Evolutionary conservation across 1,140 invertebrate species (phyloP).

Genomic region (Microplitis mediator): DNA sequence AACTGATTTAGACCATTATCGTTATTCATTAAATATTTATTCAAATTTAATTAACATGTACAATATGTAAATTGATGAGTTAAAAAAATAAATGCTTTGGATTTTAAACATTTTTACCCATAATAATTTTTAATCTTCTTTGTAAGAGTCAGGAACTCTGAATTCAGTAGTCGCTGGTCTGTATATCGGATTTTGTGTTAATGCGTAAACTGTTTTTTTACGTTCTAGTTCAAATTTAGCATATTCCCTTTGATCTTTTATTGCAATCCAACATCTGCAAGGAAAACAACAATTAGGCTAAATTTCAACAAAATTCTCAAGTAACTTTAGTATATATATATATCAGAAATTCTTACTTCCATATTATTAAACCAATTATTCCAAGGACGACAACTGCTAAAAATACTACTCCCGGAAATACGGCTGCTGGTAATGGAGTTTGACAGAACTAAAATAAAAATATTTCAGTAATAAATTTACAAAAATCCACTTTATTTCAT

Average conservation of each 20-base stretch:
- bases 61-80: too few relatives aligned
- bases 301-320: not conserved
- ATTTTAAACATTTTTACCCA: too few relatives aligned
- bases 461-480: not conserved
- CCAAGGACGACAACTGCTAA: conserved; percentile 17
- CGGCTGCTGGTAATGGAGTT: conserved; percentile 27
- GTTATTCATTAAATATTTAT: too few relatives aligned
- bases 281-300: not conserved
- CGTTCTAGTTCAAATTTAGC: conserved; percentile 40
- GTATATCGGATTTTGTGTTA: conserved; percentile 42
- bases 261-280: conserved; percentile 30
- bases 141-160: conserved; percentile 37
- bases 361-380: conserved; percentile 27
- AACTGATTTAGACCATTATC: too few relatives aligned
- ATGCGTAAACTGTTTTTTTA: conserved; percentile 37
- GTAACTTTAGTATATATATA: not conserved
- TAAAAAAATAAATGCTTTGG: too few relatives aligned
- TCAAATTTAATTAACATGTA: too few relatives aligned
- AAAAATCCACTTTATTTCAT: not conserved
- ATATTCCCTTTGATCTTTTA: conserved; percentile 39
- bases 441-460: conserved; percentile 24
- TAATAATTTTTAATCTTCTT: conserved; percentile 33
- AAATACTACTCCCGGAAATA: conserved; percentile 26
- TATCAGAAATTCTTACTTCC: conserved; percentile 27
- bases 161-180: conserved; percentile 34